Evolutionary conservation across 2,113 vertebrate species (phyloP).

Genomic region (Tetrax tetrax): DNA sequence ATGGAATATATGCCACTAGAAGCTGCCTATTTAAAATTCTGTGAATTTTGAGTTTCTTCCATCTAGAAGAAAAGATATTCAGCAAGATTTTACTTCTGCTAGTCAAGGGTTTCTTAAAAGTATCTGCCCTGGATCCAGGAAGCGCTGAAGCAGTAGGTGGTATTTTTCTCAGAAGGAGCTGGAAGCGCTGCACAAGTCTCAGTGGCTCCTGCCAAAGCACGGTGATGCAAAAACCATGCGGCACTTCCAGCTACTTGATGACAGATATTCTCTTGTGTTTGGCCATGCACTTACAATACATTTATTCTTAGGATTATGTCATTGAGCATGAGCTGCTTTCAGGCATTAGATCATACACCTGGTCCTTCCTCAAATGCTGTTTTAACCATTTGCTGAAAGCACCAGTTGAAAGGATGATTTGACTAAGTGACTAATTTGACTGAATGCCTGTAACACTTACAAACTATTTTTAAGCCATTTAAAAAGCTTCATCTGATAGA

Average conservation of each 20-base stretch:
- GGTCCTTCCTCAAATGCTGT: conserved; percentile 29
- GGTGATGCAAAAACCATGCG: conserved; percentile 50
- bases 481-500: neutral
- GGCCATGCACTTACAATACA: conserved; percentile 42
- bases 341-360: conserved; percentile 57
- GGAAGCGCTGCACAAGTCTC: neutral
- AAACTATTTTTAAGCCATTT: conserved; percentile 58
- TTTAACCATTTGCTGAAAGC: conserved; percentile 64
- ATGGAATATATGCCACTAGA: neutral
- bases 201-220: neutral
- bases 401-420: conserved; percentile 64
- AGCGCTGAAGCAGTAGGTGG: neutral
- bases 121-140: neutral
- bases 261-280: conserved; percentile 63
- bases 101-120: neutral
- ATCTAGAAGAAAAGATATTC: neutral
- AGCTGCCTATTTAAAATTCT: neutral
- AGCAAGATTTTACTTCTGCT: neutral
- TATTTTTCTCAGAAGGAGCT: conserved; percentile 14
- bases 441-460: conserved; percentile 43
- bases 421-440: conserved; percentile 58
- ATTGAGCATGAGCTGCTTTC: conserved; percentile 39
- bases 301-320: conserved; percentile 67
- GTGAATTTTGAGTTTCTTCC: neutral
- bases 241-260: conserved; percentile 46